Evolutionary conservation across 2,888 invertebrate species (phyloP), one percentile per base, ranked within the genome.

Genomic region (Conus canariensis): DNA sequence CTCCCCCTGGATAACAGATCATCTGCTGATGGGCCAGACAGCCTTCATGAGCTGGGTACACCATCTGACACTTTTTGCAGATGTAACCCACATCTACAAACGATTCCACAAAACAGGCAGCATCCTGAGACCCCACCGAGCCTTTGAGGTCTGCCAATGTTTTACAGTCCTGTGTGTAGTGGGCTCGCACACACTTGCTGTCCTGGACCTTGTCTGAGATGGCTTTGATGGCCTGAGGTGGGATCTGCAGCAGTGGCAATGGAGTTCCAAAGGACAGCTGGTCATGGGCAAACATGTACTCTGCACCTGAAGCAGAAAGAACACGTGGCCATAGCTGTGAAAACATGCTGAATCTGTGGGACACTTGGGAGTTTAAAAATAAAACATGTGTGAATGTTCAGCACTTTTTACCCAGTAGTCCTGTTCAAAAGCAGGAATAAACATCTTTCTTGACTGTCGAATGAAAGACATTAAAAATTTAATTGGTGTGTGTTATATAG

Each of bases 51-150:
- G 97, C 97, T 14, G 98, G 97, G 96, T 98, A 98, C n/a, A 98
- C 98, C 93, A 98, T 97, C 93, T 98, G 98, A 96, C 98, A 98
- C 96, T 98, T 98, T 96, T 98, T 98, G 97, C 98, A 96, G 89
- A 96, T 95, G 92, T 95, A 96, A 30, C 96, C 96, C 30, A 96
- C 96, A 90, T 96, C 96, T 67, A 98, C 94, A 30, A 93, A 94
- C 19, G 94, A 94, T 92, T 95, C 96, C 74, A 94, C 93, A 9
- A 94, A 95, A 90, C 94, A 94, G 88, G 93, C 94, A 80, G 94
- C 94, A 92, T 96, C 96, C 19, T 91, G 92, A n/a, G 93, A 91
- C 30, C 94, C 94, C 80, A 96, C 94, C 59, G 94, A 92, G 19
- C 94, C 94, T 88, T 94, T 94, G 60, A 96, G 94, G 91, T 96